These are phyloP conservation scores for Diplolepis rosae DNA, from an alignment of 2,888 invertebrate species.

Conservation along the genomic window DNA sequence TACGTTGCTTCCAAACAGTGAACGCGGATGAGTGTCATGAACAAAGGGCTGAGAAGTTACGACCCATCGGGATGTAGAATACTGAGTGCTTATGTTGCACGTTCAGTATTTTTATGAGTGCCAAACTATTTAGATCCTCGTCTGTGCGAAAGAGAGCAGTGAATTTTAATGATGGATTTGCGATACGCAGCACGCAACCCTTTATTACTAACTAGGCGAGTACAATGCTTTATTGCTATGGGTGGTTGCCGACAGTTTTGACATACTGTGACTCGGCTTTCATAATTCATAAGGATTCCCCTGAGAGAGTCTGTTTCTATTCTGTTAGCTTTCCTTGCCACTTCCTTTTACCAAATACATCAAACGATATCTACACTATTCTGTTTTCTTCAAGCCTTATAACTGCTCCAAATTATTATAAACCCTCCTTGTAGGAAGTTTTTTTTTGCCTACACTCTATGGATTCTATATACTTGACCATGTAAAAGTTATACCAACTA, in stretches of 20 bases:
- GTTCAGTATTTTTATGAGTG: constrained; percentile 31
- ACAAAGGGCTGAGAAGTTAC: constrained; percentile 38
- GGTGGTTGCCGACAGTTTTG: constrained; percentile 32
- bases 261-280: constrained; percentile 17
- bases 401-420: not conserved
- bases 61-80: constrained; percentile 34
- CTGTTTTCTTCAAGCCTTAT: not conserved
- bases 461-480: too few species aligned
- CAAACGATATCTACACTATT: not conserved
- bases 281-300: constrained; percentile 32
- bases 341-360: not conserved
- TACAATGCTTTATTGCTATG: constrained; percentile 31
- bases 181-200: constrained; percentile 38
- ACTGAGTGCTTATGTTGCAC: constrained; percentile 19
- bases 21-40: constrained; percentile 35
- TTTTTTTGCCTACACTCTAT: too few species aligned
- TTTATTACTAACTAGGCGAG: constrained; percentile 15
- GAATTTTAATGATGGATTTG: constrained; percentile 35
- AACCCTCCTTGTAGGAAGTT: too few species aligned
- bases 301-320: not conserved
- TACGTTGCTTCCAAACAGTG: not conserved
- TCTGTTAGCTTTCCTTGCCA: not conserved
- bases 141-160: constrained; percentile 17
- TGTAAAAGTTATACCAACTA: too few species aligned
- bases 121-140: constrained; percentile 27